Evolutionary conservation across 2,888 invertebrate species (phyloP), one percentile per base, ranked within the genome.

Genomic region (Bibio marci): DNA sequence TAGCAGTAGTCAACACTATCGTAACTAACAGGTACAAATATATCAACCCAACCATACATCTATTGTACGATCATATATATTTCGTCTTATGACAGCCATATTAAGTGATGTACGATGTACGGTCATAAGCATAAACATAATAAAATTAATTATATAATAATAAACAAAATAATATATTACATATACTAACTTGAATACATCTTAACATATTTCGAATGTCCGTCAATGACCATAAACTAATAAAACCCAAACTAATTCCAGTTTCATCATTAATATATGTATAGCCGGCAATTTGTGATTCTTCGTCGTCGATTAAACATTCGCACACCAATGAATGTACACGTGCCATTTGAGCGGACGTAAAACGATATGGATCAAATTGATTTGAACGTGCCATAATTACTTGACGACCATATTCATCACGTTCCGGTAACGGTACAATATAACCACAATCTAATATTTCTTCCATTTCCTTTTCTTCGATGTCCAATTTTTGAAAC

Each of bases 301-400:
- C 69, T 45, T 88, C 87, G 49, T 90, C 87, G 55, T 90, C 87
- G 63, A 90, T 67, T 11, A 88, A 57, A 0, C 80, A 67, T 51
- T 91, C 90, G 38, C 82, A 80, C n/a, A 86, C 74, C 56, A 90
- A 66, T 43, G 85, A 81, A 59, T 88, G 87, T 1, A 82, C 76
- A 31, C 81, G 73, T 25, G 82, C 80, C 80, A 90, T 83, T 52
- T 87, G 80, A 30, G 77, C 76, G 38, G 82, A 80, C 40, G 82
- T 82, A 58, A 70, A 80, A 44, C 72, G 69, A 54, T 76, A 73
- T 0, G 83, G 79, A 61, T 85, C 82, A 57, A 83, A 80, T 60
- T 63, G 67, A 66, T 80, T 82, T 52, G 83, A 82, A 54, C 79
- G 75, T 37, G 82, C 80, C 47, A 88, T 69, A 39, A 88, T 72